phyloP scores from a whole-genome alignment of 2,888 invertebrate species.

The Volucella bombylans region DNA sequence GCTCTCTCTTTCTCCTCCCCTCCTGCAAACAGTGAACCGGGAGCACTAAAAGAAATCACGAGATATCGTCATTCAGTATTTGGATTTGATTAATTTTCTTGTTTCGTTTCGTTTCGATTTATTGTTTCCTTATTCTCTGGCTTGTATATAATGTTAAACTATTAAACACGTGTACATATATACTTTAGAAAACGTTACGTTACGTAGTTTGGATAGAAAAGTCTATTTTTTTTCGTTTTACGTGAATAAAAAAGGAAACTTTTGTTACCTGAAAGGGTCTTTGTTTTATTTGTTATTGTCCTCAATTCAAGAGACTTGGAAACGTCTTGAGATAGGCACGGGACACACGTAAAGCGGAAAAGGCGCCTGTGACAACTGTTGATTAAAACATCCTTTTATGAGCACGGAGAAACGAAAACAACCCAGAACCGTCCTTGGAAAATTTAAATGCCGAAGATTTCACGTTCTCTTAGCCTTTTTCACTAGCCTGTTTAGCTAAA shows the following conservation, averaged over 20 bases:
- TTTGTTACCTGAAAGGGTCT: constrained; percentile 38
- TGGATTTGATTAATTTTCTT: constrained; percentile 17
- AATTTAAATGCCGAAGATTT: too few species aligned
- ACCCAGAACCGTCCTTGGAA: too few species aligned
- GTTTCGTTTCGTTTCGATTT: constrained; percentile 32
- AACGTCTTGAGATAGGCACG: too few species aligned
- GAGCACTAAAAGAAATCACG: not conserved
- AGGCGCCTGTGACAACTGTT: too few species aligned
- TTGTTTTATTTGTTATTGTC: constrained; percentile 13
- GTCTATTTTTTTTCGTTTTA: constrained; percentile 43
- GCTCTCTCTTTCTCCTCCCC: constrained; percentile 20
- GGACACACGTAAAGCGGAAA: too few species aligned
- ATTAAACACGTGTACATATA: constrained; percentile 18
- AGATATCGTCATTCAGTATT: too few species aligned
- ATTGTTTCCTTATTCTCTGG: constrained; percentile 23
- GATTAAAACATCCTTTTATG: too few species aligned
- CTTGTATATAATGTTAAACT: constrained; percentile 42
- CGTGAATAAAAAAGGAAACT: constrained; percentile 52
- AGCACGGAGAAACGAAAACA: too few species aligned
- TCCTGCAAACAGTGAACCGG: not conserved
- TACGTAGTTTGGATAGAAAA: constrained; percentile 31
- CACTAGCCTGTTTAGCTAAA: too few species aligned
- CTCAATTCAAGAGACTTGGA: not conserved
- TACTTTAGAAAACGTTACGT: constrained; percentile 13
- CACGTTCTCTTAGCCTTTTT: too few species aligned